These are phyloP conservation scores for Salmo trutta DNA, from an alignment of 2,797 vertebrate species.

Conservation along the genomic window DNA sequence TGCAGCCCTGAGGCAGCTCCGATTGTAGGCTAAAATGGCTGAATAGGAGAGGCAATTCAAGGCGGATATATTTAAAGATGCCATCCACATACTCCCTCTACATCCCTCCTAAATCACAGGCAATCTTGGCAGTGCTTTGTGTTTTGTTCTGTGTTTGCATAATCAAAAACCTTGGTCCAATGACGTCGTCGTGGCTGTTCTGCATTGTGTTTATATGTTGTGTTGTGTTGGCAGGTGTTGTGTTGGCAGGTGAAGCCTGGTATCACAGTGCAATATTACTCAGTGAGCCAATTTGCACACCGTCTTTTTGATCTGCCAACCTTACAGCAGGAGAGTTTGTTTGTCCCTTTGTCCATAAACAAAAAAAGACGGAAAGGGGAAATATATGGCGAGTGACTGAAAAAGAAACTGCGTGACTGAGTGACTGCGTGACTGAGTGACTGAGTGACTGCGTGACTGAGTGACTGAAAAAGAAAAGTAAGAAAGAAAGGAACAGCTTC, in stretches of 20 bases:
- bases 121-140: background rate
- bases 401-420: too few relatives aligned
- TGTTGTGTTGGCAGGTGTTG: background rate
- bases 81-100: background rate
- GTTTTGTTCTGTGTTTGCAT: background rate
- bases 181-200: background rate
- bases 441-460: too few relatives aligned
- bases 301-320: constrained; percentile 40
- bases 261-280: constrained; percentile 38
- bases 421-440: too few relatives aligned
- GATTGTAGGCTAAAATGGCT: background rate
- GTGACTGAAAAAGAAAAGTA: constrained; percentile 16
- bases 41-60: background rate
- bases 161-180: background rate
- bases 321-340: constrained; percentile 29
- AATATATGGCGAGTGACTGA: background rate
- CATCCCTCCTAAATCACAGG: background rate
- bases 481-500: constrained; percentile 22
- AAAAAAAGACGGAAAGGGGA: constrained; percentile 32
- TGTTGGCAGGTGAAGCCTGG: constrained; percentile 21
- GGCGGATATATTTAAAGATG: background rate
- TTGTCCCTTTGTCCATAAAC: constrained; percentile 43
- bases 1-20: background rate
- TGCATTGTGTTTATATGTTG: background rate
- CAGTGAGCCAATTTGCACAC: constrained; percentile 6